These are phyloP conservation scores for Nomada goodeniana DNA, from an alignment of 2,888 invertebrate genomes.

Conservation along the genomic window DNA sequence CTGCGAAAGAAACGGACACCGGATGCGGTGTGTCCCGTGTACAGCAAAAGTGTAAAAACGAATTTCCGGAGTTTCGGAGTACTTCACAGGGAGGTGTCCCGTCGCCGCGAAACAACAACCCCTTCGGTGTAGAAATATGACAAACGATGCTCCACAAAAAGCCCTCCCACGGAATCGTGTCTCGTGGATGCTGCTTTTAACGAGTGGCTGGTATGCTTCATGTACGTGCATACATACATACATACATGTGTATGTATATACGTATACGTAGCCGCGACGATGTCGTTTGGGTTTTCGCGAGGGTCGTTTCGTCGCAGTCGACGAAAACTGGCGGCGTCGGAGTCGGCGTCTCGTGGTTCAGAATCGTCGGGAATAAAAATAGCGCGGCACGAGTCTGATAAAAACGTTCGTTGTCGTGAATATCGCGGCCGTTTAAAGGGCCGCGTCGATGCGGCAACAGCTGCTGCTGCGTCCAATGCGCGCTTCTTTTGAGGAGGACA, in stretches of 20 bases:
- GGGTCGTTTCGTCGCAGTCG: constrained; percentile 17
- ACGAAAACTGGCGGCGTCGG: constrained; percentile 25
- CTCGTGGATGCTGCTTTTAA: constrained; percentile 36
- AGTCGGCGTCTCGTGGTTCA: not conserved
- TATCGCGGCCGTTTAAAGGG: not conserved
- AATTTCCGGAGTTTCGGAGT: constrained; percentile 60
- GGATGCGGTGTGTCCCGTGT: constrained; percentile 35
- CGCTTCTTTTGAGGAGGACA: constrained; percentile 19
- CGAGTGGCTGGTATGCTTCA: constrained; percentile 30
- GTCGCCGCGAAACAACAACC: constrained; percentile 39
- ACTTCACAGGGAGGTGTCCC: constrained; percentile 33
- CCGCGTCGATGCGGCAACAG: constrained; percentile 26
- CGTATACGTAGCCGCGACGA: not conserved
- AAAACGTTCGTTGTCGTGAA: constrained; percentile 18
- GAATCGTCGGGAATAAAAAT: constrained; percentile 47
- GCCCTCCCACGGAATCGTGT: constrained; percentile 43
- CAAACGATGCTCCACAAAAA: constrained; percentile 56
- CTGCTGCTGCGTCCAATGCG: constrained; percentile 4
- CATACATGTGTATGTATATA: too few relatives aligned
- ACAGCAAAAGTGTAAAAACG: constrained; percentile 54
- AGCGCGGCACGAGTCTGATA: constrained; percentile 9
- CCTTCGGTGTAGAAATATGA: constrained; percentile 41
- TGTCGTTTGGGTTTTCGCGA: too few relatives aligned
- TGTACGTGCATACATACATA: not conserved
- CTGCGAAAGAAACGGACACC: constrained; percentile 24